phyloP scores from a whole-genome alignment of 2,888 invertebrate genomes.

The Morpho helenor region DNA sequence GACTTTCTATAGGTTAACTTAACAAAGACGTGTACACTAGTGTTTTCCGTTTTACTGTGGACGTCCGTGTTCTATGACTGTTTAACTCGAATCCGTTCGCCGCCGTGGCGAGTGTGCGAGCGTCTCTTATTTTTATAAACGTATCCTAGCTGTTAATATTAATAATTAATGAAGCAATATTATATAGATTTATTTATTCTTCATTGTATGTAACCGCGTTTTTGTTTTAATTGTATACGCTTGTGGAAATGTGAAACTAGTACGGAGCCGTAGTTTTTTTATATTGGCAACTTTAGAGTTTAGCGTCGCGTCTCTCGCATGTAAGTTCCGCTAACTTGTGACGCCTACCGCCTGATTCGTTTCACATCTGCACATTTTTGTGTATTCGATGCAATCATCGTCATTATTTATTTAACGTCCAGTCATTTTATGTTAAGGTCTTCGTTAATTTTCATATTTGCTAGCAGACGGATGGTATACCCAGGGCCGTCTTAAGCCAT shows the following conservation, averaged over 20 bases:
- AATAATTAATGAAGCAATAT: conserved; percentile 20
- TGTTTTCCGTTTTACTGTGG: too few relatives aligned
- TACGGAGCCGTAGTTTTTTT: neutral
- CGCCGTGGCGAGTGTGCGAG: neutral
- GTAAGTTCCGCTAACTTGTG: too few relatives aligned
- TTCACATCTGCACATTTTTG: neutral
- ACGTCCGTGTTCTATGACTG: too few relatives aligned
- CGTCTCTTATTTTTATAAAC: conserved; percentile 1
- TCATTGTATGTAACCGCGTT: conserved; percentile 4
- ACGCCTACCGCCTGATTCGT: neutral
- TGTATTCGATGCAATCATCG: neutral
- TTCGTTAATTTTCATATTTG: conserved; percentile 7
- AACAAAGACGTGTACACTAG: too few relatives aligned
- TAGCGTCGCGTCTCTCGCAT: too few relatives aligned
- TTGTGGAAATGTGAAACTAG: conserved; percentile 5
- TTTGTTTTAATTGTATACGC: conserved; percentile 4
- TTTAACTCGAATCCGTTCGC: too few relatives aligned
- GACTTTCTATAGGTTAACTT: too few relatives aligned
- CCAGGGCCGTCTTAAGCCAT: neutral
- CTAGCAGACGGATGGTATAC: neutral
- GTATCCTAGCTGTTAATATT: conserved; percentile 20
- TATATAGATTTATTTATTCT: conserved; percentile 20
- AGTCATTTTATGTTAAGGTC: conserved; percentile 8
- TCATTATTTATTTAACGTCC: conserved; percentile 7
- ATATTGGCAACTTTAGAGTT: neutral